Evolutionary conservation across 2,888 invertebrate species (phyloP), one percentile per base, ranked within the genome.

Genomic region (Melanostoma scalare): DNA sequence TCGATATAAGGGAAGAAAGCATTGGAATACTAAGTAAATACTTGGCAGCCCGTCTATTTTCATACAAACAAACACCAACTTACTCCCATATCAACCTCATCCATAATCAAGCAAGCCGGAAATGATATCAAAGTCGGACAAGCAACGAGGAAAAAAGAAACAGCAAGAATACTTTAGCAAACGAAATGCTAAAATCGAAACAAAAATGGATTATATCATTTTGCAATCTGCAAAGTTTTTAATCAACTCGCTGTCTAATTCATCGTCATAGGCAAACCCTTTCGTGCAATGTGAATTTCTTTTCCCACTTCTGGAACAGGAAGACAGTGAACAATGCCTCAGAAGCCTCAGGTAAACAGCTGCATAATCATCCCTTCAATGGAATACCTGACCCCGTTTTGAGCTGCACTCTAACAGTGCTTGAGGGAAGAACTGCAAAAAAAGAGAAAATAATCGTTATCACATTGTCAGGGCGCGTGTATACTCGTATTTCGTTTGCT

Each of bases 361-460:
- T 73, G 77, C 77, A 81, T 81, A 81, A 81, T 76, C 48, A 82
- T 77, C 65, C 71, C 55, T 46, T 60, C 31, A 80, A 80, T 76
- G 71, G 30, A 73, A 76, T 81, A 38, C 74, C 68, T 73, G 82
- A 78, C 82, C 82, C 55, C 61, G 20, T 78, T 82, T 61, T 35
- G 31, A 56, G 58, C 61, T 60, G 4, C 38, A 75, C 52, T 56
- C 50, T 31, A 30, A 58, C 52, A 69, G 40, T 8, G 20, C 68
- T 53, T 33, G 10, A 38, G 42, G 65, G 9, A 61, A 20, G 10
- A 35, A 40, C 6, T 20, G 38, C 35, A 5, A 46, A 3, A 46
- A 46, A 56, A 20, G 10, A n/a, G 4, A 67, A 10, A n/a, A 58
- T 61, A 69, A 71, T 61, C 73, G 58, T 78, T 73, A 78, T 74